These are phyloP conservation scores for Blera fallax DNA, from an alignment of 2,888 invertebrate species.

Conservation along the genomic window DNA sequence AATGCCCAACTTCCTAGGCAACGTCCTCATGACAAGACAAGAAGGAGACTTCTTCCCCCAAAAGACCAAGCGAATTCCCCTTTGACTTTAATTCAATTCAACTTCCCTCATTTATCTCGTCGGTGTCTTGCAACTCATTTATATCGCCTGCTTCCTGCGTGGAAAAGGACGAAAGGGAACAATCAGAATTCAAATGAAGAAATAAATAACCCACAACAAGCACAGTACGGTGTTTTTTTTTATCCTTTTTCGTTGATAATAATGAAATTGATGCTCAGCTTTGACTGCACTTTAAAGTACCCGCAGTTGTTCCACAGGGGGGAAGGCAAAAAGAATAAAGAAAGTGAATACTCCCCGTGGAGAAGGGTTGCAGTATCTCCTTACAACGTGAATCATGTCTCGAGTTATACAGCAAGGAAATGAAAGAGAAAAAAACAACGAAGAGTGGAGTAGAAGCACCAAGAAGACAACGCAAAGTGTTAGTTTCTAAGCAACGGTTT, in stretches of 20 bases:
- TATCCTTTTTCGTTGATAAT: constrained; percentile 41
- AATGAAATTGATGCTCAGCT: constrained; percentile 60
- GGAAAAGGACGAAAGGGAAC: constrained; percentile 17
- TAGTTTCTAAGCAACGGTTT: constrained; percentile 70
- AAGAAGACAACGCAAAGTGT: constrained; percentile 34
- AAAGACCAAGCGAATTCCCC: not conserved
- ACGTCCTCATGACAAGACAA: too few relatives aligned
- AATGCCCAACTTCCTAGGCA: too few relatives aligned
- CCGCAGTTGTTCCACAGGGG: not conserved
- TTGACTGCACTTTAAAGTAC: constrained; percentile 66
- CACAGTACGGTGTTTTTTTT: not conserved
- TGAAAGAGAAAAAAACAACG: not conserved
- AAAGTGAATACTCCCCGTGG: constrained; percentile 59
- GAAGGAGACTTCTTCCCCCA: not conserved
- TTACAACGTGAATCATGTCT: constrained; percentile 46
- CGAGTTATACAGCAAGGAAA: constrained; percentile 26
- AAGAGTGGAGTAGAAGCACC: not conserved
- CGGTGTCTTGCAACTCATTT: constrained; percentile 4
- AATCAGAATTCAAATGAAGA: constrained; percentile 62
- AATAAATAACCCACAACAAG: constrained; percentile 60
- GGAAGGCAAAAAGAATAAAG: constrained; percentile 6
- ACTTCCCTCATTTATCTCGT: constrained; percentile 25
- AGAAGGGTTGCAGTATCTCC: constrained; percentile 62
- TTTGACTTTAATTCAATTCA: constrained; percentile 23
- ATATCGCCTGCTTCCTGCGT: not conserved